Conservation (phyloP, 2,797 vertebrate species). For the Momotus momota region DNA sequence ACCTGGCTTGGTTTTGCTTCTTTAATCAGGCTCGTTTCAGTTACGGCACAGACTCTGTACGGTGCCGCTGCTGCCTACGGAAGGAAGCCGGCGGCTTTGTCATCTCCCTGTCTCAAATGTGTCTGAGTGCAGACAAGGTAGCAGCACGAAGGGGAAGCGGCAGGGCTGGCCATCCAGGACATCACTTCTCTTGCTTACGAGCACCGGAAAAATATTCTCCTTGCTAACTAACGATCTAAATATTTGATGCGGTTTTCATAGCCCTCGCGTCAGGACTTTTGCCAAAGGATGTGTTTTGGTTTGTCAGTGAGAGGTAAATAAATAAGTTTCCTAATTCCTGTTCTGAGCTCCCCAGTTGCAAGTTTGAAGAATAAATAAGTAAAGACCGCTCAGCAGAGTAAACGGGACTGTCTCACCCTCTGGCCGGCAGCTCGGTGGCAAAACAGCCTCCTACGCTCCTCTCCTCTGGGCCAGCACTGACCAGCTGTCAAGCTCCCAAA, state of each 20-base stretch:
- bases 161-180: not conserved
- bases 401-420: not conserved
- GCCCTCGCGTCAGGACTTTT: not conserved
- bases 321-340: slow-evolving; percentile 17
- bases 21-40: slow-evolving; percentile 71
- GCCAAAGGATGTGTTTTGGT: slow-evolving; percentile 10
- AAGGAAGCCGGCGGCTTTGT: not conserved
- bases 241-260: slow-evolving; percentile 32
- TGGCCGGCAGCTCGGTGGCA: not conserved
- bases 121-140: not conserved
- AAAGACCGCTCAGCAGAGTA: not conserved
- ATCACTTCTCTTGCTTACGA: not conserved
- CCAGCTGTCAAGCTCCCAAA: not conserved
- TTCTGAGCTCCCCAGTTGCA: slow-evolving; percentile 2
- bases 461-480: not conserved
- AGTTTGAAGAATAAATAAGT: slow-evolving; percentile 44
- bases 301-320: slow-evolving; percentile 41
- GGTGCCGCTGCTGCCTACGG: not conserved
- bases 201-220: not conserved
- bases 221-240: slow-evolving; percentile 39
- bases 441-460: not conserved
- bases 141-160: rapidly evolving
- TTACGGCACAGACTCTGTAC: not conserved
- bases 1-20: slow-evolving; percentile 78
- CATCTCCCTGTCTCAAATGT: not conserved